Conservation (phyloP, 2,113 vertebrate genomes). For the human (Homo sapiens) region DNA sequence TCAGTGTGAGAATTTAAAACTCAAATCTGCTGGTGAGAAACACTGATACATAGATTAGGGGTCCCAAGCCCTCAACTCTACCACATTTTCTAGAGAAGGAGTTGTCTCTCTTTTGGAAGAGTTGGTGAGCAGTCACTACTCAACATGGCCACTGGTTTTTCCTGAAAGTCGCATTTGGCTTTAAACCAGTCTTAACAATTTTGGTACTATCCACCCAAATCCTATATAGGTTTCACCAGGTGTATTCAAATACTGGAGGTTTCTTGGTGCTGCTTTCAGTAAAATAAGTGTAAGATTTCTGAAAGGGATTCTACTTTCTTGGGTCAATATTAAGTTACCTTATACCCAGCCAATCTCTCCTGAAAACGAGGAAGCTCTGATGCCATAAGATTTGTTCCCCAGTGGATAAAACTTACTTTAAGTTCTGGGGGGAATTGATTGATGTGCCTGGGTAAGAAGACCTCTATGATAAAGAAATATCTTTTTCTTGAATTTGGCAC, state of each 20-base stretch:
- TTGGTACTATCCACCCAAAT: not conserved
- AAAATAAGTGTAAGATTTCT: not conserved
- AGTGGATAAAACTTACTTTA: not conserved
- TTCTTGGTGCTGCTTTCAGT: not conserved
- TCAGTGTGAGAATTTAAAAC: not conserved
- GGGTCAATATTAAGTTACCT: not conserved
- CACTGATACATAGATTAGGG: not conserved
- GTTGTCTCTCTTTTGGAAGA: not conserved
- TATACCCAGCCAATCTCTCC: not conserved
- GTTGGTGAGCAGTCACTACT: not conserved
- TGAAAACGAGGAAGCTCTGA: not conserved
- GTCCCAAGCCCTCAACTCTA: not conserved
- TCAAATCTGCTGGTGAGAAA: constrained; percentile 28
- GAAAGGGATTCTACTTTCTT: not conserved
- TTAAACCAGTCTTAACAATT: not conserved
- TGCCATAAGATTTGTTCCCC: not conserved
- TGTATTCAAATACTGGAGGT: not conserved
- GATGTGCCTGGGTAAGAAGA: not conserved
- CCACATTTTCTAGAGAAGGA: not conserved
- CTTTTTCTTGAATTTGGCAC: not conserved
- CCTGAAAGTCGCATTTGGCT: not conserved
- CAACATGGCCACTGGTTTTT: not conserved
- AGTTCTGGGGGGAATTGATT: not conserved
- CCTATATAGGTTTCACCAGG: not conserved
- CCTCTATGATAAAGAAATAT: not conserved